These are phyloP conservation scores for Hippoglossus stenolepis DNA, from an alignment of 2,113 vertebrate genomes.

Conservation along the genomic window DNA sequence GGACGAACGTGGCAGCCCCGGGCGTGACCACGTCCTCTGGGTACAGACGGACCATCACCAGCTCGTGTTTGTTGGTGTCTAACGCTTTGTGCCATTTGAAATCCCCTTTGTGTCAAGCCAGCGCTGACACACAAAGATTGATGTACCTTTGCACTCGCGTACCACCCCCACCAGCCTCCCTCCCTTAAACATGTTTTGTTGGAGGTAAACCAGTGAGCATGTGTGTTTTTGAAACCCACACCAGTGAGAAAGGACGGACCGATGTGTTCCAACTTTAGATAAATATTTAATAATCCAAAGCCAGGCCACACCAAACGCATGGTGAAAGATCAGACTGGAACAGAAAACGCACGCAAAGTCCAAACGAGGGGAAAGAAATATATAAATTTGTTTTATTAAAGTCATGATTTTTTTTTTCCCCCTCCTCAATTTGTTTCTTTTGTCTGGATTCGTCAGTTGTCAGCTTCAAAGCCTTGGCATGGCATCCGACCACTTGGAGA, in stretches of 20 bases:
- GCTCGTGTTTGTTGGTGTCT: slow-evolving; percentile 6
- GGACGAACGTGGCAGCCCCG: slow-evolving; percentile 30
- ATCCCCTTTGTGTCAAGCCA: slow-evolving; percentile 41
- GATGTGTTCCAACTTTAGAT: slow-evolving; percentile 62
- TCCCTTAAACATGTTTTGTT: slow-evolving; percentile 56
- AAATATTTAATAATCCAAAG: slow-evolving; percentile 78
- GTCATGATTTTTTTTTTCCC: slow-evolving; percentile 15
- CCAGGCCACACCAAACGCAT: slow-evolving; percentile 67
- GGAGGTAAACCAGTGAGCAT: slow-evolving; percentile 68
- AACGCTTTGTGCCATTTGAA: slow-evolving; percentile 12
- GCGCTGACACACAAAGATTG: slow-evolving; percentile 60
- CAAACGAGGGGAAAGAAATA: slow-evolving; percentile 48
- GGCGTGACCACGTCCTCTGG: slow-evolving; percentile 31
- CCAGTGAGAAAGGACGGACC: slow-evolving; percentile 64
- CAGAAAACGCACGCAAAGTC: slow-evolving; percentile 54
- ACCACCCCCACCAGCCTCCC: background rate
- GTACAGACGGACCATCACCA: slow-evolving; percentile 7
- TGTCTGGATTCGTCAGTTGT: slow-evolving; percentile 55
- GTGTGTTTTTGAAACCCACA: slow-evolving; percentile 77
- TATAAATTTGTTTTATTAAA: slow-evolving; percentile 52
- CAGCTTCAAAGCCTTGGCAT: slow-evolving; percentile 70
- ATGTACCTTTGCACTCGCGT: slow-evolving; percentile 53
- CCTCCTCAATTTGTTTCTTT: slow-evolving; percentile 40
- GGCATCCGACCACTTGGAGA: slow-evolving; percentile 39
- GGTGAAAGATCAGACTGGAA: slow-evolving; percentile 52